These are phyloP conservation scores for Macaria notata DNA, from an alignment of 2,888 invertebrate genomes.

Conservation along the genomic window DNA sequence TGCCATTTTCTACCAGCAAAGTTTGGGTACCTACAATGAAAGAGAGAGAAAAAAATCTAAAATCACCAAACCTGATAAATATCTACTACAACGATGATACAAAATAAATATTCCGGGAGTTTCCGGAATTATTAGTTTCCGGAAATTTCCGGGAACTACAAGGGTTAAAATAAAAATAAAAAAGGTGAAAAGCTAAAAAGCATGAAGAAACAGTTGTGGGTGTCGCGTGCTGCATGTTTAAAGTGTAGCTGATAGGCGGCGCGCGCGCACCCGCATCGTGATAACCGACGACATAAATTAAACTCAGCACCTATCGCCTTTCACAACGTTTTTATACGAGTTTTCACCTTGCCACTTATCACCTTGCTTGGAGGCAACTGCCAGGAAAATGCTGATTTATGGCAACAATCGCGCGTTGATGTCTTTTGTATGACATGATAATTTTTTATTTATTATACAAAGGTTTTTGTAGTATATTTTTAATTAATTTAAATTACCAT, in stretches of 20 bases:
- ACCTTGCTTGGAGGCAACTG: constrained; percentile 36
- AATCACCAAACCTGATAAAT: no score
- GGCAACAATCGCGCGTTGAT: constrained; percentile 26
- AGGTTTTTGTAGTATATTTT: no score
- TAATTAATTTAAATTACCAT: no score
- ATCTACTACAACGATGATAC: no score
- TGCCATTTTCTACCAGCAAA: no score
- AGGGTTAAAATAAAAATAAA: background rate
- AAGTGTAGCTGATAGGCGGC: constrained; percentile 33
- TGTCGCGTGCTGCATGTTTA: constrained; percentile 74
- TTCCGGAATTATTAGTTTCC: no score
- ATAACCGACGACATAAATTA: constrained; percentile 79
- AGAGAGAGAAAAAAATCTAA: no score
- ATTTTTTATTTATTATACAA: no score
- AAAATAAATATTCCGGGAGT: no score
- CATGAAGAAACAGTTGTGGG: constrained; percentile 52
- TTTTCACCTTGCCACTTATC: constrained; percentile 73
- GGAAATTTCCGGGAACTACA: no score
- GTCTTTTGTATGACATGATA: constrained; percentile 27
- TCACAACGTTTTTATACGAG: constrained; percentile 65
- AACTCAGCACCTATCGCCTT: constrained; percentile 61
- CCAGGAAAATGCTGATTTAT: constrained; percentile 12
- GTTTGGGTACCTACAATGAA: no score
- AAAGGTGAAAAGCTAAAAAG: constrained; percentile 30
- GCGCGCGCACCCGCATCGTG: constrained; percentile 77